Evolutionary conservation across 2,888 invertebrate genomes (phyloP), one percentile per base, ranked within the genome.

Genomic region (Meiosimyza decipiens): DNA sequence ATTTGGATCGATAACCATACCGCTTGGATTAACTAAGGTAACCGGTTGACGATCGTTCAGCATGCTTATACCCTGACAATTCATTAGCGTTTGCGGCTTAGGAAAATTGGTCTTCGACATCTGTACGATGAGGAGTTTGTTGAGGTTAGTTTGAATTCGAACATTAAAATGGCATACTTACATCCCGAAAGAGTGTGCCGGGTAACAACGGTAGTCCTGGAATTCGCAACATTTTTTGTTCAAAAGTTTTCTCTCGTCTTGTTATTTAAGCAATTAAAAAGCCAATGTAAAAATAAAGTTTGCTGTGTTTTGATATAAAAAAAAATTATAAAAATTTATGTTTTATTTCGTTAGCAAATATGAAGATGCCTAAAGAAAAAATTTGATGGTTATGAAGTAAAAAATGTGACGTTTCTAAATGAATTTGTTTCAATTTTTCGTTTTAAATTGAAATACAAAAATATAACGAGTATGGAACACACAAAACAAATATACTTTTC

Each of bases 181-280:
- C 94, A 85, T 92, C 89, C 73, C 90, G 88, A 83, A 92, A 90
- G 52, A 90, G 90, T 82, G 91, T 93, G 67, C 94, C 94, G 3
- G 95, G 94, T 76, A 94, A 88, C 78, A 92, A 87, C 1, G 95
- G 94, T 81, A 95, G 87, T 83, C 91, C 89, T 50, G 92, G 91
- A 83, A 90, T 89, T 72, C 92, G 88, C 72, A 90, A 80, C 89
- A 89, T 89, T 69, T 76, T 28, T 54, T n/a, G n/a, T n/a, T 52
- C 54, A 28, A 28, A 3, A 28, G 28, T 51, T 54, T 57, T 57
- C 11, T 33, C 40, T 47, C 13, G 50, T 49, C 18, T 40, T 9
- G 40, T 40, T 40, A 40, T 40, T 40, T 40, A 40, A 40, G 64
- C 28, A 54, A 70, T 63, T 18, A 40, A 52, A 40, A 40, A 40